Evolutionary conservation across 2,113 vertebrate species (phyloP).

Genomic region (Lutjanus erythropterus): DNA sequence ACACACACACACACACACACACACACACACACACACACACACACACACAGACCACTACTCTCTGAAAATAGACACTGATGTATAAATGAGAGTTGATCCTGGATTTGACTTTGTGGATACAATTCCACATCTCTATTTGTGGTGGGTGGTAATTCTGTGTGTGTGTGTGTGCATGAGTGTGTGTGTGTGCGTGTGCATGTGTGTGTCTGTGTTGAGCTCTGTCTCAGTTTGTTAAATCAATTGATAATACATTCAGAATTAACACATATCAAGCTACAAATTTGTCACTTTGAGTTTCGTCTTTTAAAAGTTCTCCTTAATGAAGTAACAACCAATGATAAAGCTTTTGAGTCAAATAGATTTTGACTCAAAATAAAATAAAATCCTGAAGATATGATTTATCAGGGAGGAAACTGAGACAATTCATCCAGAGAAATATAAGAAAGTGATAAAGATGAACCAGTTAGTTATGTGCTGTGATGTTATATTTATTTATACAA

Average conservation of each 20-base stretch:
- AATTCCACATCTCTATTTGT: not conserved
- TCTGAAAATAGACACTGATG: constrained; percentile 4
- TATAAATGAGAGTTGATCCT: constrained; percentile 28
- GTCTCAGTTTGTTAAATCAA: not conserved
- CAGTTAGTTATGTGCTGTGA: no score
- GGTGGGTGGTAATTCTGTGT: not conserved
- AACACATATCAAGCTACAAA: not conserved
- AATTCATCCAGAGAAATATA: no score
- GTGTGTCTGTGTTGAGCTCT: not conserved
- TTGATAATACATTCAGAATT: no score
- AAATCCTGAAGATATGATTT: no score
- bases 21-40: constrained; percentile 16
- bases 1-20: constrained; percentile 25
- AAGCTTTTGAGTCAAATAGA: no score
- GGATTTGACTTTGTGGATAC: constrained; percentile 11
- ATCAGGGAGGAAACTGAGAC: no score
- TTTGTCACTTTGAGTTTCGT: not conserved
- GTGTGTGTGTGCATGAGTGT: constrained; percentile 11
- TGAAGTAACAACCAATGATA: no score
- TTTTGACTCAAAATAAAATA: no score
- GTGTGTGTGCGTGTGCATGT: constrained; percentile 22
- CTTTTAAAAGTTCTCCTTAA: no score
- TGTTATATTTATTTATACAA: no score
- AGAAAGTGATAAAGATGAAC: no score
- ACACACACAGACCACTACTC: not conserved